Conservation (phyloP, 2,888 invertebrate genomes). For the Yponomeuta cagnagella region DNA sequence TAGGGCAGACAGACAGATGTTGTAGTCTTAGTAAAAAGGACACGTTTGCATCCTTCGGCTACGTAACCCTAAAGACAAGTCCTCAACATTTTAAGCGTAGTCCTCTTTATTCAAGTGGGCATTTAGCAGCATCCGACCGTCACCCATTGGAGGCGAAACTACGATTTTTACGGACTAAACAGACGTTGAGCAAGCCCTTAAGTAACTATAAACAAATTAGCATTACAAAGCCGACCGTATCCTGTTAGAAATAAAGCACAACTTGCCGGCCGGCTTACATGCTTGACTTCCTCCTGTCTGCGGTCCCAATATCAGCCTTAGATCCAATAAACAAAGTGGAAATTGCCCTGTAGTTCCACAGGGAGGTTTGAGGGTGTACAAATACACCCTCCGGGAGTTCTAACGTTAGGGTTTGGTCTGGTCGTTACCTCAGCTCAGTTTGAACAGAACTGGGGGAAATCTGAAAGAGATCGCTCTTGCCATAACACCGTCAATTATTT, state of each 20-base stretch:
- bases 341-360: neutral
- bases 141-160: neutral
- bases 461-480: no score
- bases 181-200: constrained; percentile 11
- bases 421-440: neutral
- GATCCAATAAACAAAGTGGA: neutral
- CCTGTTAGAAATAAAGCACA: constrained; percentile 3
- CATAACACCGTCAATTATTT: no score
- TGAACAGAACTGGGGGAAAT: no score
- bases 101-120: neutral
- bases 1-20: no score
- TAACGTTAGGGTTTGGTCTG: neutral
- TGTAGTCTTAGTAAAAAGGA: no score
- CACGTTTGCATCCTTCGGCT: no score
- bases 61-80: neutral
- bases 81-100: neutral
- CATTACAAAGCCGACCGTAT: constrained; percentile 10
- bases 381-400: constrained; percentile 1
- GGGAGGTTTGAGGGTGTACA: neutral
- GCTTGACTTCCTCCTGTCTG: neutral
- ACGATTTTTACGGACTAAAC: constrained; percentile 11
- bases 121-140: neutral
- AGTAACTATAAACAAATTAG: constrained; percentile 13
- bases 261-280: neutral
- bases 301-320: neutral